A percentile compares a stretch with the other conserved stretches of the same genome.
Conservation (phyloP, 2,113 vertebrate species). For the Chinchilla lanigera region DNA sequence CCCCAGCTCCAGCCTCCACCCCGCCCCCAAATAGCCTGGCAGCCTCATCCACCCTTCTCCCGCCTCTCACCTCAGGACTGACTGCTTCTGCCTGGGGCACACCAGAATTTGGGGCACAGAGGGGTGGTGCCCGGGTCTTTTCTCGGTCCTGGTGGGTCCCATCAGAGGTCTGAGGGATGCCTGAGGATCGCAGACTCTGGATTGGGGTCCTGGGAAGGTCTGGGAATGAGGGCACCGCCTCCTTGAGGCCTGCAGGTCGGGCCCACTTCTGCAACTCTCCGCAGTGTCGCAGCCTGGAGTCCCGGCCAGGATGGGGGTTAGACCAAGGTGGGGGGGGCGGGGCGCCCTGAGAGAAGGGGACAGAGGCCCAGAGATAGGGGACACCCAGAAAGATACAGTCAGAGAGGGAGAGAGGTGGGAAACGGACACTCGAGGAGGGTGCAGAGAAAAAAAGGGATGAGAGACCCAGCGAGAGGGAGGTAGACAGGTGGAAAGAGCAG, state of each 20-base stretch:
- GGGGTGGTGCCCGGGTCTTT: not conserved
- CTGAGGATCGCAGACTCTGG: not conserved
- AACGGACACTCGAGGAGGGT: not conserved
- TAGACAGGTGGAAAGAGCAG: not conserved
- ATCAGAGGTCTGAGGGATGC: not conserved
- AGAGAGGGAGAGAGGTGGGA: not conserved
- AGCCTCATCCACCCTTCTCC: not conserved
- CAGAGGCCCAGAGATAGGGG: not conserved
- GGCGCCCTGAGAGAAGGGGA: not conserved
- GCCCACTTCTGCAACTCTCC: conserved; percentile 15
- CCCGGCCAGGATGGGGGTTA: conserved; percentile 36
- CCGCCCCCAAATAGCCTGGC: not conserved
- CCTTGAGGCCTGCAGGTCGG: conserved; percentile 1
- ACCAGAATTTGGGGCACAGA: not conserved
- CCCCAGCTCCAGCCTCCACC: not conserved
- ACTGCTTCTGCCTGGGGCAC: conserved; percentile 42
- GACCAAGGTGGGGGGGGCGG: not conserved
- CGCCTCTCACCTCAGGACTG: not conserved
- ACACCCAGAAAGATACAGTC: not conserved
- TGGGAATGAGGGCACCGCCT: not conserved
- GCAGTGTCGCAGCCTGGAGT: conserved; percentile 63
- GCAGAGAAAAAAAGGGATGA: not conserved
- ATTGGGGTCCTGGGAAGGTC: not conserved
- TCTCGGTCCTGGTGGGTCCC: not conserved
- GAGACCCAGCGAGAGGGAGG: not conserved